Evolutionary conservation across 2,797 vertebrate genomes (phyloP).

Genomic region (Cynopterus sphinx): DNA sequence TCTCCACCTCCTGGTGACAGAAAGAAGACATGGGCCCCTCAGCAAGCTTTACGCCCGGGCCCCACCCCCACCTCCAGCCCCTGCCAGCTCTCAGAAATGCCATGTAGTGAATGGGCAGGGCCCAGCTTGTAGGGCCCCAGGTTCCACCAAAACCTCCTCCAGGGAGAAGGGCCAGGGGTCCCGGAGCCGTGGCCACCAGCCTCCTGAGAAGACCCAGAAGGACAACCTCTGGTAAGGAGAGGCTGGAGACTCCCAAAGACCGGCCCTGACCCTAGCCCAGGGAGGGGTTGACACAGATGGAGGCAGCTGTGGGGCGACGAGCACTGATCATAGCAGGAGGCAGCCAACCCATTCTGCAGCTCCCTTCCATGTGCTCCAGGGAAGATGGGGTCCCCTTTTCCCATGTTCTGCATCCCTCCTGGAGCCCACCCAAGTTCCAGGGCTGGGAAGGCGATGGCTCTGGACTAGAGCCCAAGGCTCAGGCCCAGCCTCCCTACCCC

Average conservation of each 20-base stretch:
- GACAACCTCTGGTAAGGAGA: slow-evolving; percentile 92
- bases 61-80: slow-evolving; percentile 86
- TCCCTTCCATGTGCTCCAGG: neutral
- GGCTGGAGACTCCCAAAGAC: neutral
- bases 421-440: slow-evolving; percentile 28
- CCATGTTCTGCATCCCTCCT: neutral
- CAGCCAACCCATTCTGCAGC: neutral
- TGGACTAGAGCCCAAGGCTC: slow-evolving; percentile 52
- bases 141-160: slow-evolving; percentile 83
- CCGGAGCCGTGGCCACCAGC: slow-evolving; percentile 84
- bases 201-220: slow-evolving; percentile 90
- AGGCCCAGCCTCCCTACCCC: neutral
- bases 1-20: slow-evolving; percentile 81
- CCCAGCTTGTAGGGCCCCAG: slow-evolving; percentile 81
- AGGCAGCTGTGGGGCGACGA: neutral
- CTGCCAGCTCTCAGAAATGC: slow-evolving; percentile 87
- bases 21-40: slow-evolving; percentile 93
- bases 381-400: slow-evolving; percentile 9
- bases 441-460: slow-evolving; percentile 53
- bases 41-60: slow-evolving; percentile 90
- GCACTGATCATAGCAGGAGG: neutral
- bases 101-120: slow-evolving; percentile 88
- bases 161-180: slow-evolving; percentile 86
- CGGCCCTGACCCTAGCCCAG: neutral
- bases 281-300: neutral